Conservation (phyloP, 2,113 vertebrate species). For the Dipodomys spectabilis region DNA sequence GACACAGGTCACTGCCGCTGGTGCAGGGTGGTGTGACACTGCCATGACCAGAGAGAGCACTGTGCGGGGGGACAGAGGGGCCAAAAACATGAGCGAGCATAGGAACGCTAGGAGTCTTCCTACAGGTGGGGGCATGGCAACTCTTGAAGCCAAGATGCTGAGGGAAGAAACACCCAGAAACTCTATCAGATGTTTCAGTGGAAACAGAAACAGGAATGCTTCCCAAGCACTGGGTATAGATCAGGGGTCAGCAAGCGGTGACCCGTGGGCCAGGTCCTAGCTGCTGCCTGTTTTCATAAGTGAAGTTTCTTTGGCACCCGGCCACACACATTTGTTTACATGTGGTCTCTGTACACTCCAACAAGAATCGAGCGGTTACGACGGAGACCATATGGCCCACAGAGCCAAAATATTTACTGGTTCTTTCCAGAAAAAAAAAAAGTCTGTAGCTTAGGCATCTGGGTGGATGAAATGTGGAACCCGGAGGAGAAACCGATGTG, state of each 20-base stretch:
- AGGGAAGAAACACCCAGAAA: background rate
- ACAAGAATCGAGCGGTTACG: background rate
- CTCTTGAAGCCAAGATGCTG: background rate
- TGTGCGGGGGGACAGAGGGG: background rate
- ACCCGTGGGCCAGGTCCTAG: background rate
- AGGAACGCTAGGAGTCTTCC: background rate
- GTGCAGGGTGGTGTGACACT: accelerated
- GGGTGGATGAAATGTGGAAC: background rate
- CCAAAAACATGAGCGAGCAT: no score
- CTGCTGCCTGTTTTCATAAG: background rate
- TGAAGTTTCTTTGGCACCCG: background rate
- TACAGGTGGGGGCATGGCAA: background rate
- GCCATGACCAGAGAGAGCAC: background rate
- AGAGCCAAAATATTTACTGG: background rate
- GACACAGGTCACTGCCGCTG: background rate
- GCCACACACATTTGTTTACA: background rate
- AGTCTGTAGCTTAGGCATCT: background rate
- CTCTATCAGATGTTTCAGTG: no score
- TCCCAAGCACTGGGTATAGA: background rate
- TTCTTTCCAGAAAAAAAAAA: background rate
- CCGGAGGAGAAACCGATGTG: background rate
- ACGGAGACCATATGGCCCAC: background rate
- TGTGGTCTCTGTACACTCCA: background rate
- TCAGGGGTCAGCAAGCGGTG: background rate
- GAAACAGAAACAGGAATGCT: background rate